Conservation (phyloP, 1,140 invertebrate species). For the Acromyrmex charruanus region DNA sequence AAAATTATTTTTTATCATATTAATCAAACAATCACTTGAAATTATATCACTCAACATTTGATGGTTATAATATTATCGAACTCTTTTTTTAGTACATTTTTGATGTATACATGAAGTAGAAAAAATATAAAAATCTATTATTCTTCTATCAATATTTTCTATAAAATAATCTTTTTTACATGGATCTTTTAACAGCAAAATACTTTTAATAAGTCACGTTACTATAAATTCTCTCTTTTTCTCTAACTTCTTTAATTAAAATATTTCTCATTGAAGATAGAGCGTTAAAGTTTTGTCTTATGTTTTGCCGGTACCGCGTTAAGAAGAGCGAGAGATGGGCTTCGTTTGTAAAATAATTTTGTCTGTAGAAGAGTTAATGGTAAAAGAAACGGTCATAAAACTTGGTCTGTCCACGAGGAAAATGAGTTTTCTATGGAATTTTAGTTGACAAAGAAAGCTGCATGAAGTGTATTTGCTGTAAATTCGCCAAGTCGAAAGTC, state of each 20-base stretch:
- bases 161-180: conserved; percentile 2
- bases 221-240: neutral
- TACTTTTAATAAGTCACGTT: neutral
- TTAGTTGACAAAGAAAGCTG: conserved; percentile 15
- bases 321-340: conserved; percentile 15
- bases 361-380: conserved; percentile 19
- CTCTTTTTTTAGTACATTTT: too few relatives aligned
- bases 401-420: conserved; percentile 26
- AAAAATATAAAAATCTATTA: neutral
- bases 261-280: conserved; percentile 24
- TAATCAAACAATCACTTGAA: too few relatives aligned
- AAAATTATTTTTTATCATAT: too few relatives aligned
- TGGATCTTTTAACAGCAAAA: neutral
- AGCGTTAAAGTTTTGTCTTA: conserved; percentile 31
- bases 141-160: neutral
- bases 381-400: conserved; percentile 41
- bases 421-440: conserved; percentile 50
- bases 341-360: conserved; percentile 39
- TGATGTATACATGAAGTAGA: neutral
- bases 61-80: too few relatives aligned
- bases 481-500: conserved; percentile 41
- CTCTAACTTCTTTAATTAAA: conserved; percentile 30
- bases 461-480: conserved; percentile 22
- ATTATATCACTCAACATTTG: too few relatives aligned
- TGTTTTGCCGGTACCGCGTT: neutral